Evolutionary conservation across 2,113 vertebrate species (phyloP), one percentile per base, ranked within the genome.

Genomic region (Dinomys branickii): DNA sequence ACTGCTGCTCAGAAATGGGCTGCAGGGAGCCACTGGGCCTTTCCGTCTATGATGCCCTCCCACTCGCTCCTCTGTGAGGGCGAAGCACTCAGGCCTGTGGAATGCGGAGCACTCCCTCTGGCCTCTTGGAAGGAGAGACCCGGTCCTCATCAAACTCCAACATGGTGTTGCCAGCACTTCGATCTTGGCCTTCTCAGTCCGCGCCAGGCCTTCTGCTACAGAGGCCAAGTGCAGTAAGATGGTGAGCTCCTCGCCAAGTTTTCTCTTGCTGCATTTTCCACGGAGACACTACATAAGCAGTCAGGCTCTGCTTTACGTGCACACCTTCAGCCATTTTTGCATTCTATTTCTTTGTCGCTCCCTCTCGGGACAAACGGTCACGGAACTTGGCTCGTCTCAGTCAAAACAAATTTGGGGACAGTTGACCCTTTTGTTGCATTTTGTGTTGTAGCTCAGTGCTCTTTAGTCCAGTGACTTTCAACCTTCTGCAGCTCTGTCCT

Each of bases 201-300:
- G 22, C 1, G 3, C 17, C 28, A 33, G n/a, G 5, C 52, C 52
- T 26, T 54, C n/a, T 58, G 38, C 10, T 5, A 17, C 7, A 3
- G 71, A 41, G 54, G 52, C 50, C 14, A 41, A 28, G 26, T 1
- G 30, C 30, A 9, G 2, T 38, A 3, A 20, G 28, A 9, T 1
- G 3, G n/a, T 2, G 38, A 3, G 6, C n/a, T 9, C 52, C 84
- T 4, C 28, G 0, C 9, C 28, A 33, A 26, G 7, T 20, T 24
- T 12, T 7, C 20, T 38, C 63, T 69, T 10, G 3, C 17, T 58
- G 13, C 30, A 2, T 38, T n/a, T 50, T 69, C 7, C n/a, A 19
- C 1, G 58, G n/a, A 5, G n/a, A 1, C 22, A 10, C 75, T 50
- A 10, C 38, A 22, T 30, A 7, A 16, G 1, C 6, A 0, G 7